Conservation (phyloP, 2,797 vertebrate species). For the Luscinia luscinia region DNA sequence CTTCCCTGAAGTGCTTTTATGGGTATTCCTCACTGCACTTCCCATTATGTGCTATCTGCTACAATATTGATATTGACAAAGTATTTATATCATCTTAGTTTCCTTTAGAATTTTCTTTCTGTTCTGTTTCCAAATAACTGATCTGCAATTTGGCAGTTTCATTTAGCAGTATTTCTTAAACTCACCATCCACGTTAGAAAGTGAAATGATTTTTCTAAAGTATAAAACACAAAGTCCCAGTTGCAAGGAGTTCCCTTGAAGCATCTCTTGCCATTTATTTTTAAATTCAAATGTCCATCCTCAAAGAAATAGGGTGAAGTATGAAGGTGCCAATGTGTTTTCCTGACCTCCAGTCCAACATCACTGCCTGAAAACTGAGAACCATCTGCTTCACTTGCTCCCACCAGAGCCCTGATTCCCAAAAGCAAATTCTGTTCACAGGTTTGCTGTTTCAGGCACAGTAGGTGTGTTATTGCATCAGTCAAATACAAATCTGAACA, state of each 20-base stretch:
- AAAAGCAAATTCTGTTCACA: slow-evolving; percentile 6
- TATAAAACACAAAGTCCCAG: background rate
- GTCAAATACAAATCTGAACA: background rate
- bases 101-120: background rate
- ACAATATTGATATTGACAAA: background rate
- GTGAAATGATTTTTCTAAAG: background rate
- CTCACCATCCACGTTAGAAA: background rate
- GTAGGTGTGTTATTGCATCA: background rate
- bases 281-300: background rate
- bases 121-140: background rate
- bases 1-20: background rate
- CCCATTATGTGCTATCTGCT: background rate
- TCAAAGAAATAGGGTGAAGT: background rate
- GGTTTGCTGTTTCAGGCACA: slow-evolving; percentile 29
- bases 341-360: background rate
- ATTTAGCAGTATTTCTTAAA: background rate
- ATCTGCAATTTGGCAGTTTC: background rate
- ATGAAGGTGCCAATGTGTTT: background rate
- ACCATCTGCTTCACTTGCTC: background rate
- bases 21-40: background rate
- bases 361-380: background rate
- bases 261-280: background rate
- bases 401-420: background rate
- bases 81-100: background rate
- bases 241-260: background rate